These are phyloP conservation scores for Danionella dracula DNA, from an alignment of 2,797 vertebrate species.

Conservation along the genomic window DNA sequence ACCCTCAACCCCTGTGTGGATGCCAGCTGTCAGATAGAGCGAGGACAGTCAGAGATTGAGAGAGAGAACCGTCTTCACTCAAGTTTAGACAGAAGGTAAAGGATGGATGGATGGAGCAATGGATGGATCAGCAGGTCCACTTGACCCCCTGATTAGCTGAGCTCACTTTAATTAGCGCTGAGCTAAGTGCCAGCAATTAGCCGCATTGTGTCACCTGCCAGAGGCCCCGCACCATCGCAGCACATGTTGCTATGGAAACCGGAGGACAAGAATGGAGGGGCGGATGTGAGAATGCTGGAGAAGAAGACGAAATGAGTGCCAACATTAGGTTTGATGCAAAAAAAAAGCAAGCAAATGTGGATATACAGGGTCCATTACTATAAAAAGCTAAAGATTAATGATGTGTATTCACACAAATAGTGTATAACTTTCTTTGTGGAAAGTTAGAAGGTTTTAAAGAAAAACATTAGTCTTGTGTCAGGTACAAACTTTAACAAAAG, in stretches of 20 bases:
- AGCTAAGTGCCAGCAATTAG: slow-evolving; percentile 76
- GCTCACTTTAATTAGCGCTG: slow-evolving; percentile 71
- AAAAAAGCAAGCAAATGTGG: slow-evolving; percentile 35
- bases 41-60: slow-evolving; percentile 27
- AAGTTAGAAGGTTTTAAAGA: background rate
- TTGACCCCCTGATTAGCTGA: slow-evolving; percentile 75
- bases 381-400: background rate
- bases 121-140: slow-evolving; percentile 56
- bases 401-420: background rate
- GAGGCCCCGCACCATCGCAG: slow-evolving; percentile 53
- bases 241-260: slow-evolving; percentile 47
- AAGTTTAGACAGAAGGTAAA: slow-evolving; percentile 29
- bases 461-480: background rate
- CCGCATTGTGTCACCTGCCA: slow-evolving; percentile 73
- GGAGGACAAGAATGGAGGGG: slow-evolving; percentile 43
- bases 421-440: too few species aligned
- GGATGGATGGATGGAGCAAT: slow-evolving; percentile 26
- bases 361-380: background rate
- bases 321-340: slow-evolving; percentile 21
- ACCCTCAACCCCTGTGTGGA: slow-evolving; percentile 61
- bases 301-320: slow-evolving; percentile 33
- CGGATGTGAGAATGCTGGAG: slow-evolving; percentile 26
- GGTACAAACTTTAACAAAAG: too few species aligned
- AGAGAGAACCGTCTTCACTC: background rate
- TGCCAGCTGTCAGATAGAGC: slow-evolving; percentile 64